Conservation (phyloP, 2,888 invertebrate species). For the Teleogryllus oceanicus region DNA sequence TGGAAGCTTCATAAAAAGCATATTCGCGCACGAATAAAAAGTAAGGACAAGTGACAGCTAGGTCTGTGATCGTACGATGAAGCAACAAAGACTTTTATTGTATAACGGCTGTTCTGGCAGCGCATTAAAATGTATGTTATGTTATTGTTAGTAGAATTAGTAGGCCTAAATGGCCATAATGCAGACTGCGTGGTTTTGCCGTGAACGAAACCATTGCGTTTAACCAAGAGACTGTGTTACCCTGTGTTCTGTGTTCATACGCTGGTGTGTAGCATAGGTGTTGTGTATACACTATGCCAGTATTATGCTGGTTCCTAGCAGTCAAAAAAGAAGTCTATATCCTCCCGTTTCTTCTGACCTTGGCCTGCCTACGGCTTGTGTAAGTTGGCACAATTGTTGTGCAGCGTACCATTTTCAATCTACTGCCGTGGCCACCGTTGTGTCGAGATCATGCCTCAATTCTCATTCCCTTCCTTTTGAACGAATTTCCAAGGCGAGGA, state of each 20-base stretch:
- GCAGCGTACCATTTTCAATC: no score
- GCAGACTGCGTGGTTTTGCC: neutral
- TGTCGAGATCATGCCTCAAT: no score
- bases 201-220: neutral
- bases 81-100: neutral
- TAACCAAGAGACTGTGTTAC: neutral
- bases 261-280: constrained; percentile 7
- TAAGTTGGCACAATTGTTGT: neutral
- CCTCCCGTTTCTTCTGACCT: neutral
- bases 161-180: neutral
- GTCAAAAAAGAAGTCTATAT: neutral
- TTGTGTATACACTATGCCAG: constrained; percentile 18
- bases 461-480: no score
- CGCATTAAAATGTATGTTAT: neutral
- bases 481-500: no score
- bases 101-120: neutral
- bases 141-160: constrained; percentile 11
- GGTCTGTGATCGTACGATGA: neutral
- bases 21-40: neutral
- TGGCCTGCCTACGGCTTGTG: neutral
- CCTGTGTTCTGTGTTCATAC: neutral
- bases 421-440: no score
- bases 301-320: constrained; percentile 7
- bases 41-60: constrained; percentile 6
- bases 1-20: no score